These are phyloP conservation scores for Probaryconus sp. DNA, from an alignment of 1,140 invertebrate species.

Conservation along the genomic window DNA sequence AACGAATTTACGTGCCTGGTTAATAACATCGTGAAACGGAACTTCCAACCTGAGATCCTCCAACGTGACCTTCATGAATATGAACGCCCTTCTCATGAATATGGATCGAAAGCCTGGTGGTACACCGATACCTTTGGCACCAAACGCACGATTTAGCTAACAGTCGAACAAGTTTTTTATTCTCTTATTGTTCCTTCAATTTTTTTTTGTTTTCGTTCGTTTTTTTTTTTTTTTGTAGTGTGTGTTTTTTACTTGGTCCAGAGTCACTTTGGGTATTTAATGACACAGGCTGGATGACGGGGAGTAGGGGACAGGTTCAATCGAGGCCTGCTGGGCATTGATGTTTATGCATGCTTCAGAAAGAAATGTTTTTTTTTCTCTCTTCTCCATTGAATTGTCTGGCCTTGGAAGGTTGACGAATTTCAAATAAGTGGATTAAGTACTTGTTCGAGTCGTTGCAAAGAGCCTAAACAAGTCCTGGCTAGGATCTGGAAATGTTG, in stretches of 20 bases:
- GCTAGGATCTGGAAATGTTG: too few relatives aligned
- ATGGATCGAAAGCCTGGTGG: conserved; percentile 41
- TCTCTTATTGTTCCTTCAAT: too few relatives aligned
- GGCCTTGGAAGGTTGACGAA: conserved; percentile 33
- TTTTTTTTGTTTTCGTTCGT: too few relatives aligned
- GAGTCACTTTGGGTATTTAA: conserved; percentile 18
- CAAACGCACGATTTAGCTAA: conserved; percentile 31
- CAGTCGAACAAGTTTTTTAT: conserved; percentile 39
- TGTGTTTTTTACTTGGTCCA: conserved; percentile 6
- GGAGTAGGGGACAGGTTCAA: conserved; percentile 10
- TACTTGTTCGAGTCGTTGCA: too few relatives aligned
- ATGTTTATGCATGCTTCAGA: conserved; percentile 11
- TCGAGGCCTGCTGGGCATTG: too few relatives aligned
- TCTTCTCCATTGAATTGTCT: too few relatives aligned
- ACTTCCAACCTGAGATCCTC: conserved; percentile 10
- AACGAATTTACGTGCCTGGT: conserved; percentile 49
- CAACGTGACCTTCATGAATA: conserved; percentile 63
- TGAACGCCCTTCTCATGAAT: conserved; percentile 62
- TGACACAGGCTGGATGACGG: too few relatives aligned
- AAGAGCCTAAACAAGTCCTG: too few relatives aligned
- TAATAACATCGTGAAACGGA: conserved; percentile 52
- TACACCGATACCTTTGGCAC: conserved; percentile 2
- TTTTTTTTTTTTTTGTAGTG: too few relatives aligned
- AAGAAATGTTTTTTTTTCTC: too few relatives aligned
- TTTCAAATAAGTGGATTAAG: too few relatives aligned